phyloP scores from a whole-genome alignment of 1,140 invertebrate species.

The Pemphigus obesinymphae region DNA sequence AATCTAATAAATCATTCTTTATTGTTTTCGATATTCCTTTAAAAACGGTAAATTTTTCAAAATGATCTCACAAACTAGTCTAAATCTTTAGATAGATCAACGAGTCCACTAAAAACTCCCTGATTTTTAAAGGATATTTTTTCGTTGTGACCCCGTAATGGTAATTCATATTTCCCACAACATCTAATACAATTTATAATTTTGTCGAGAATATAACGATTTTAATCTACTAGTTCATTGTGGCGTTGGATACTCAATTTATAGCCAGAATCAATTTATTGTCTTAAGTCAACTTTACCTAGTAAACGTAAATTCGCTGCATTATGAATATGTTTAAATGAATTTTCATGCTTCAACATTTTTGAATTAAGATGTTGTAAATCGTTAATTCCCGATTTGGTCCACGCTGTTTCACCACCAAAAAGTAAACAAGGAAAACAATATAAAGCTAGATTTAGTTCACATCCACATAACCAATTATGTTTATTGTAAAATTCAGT shows the following conservation, averaged over 20 bases:
- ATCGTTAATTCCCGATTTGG: conserved; percentile 20
- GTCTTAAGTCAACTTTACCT: neutral
- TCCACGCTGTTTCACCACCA: no score
- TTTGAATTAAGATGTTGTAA: conserved; percentile 8
- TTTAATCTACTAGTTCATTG: neutral
- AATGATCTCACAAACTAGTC: conserved; percentile 47
- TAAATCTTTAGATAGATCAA: no score
- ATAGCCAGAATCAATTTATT: conserved; percentile 1
- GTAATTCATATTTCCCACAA: conserved; percentile 48
- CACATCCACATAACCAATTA: no score
- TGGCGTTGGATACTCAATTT: conserved; percentile 9
- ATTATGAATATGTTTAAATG: conserved; percentile 7
- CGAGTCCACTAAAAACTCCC: conserved; percentile 40
- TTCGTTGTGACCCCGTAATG: conserved; percentile 47
- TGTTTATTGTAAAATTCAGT: no score
- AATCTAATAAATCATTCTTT: no score
- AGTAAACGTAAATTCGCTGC: neutral
- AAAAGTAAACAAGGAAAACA: no score
- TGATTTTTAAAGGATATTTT: conserved; percentile 42
- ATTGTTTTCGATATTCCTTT: no score
- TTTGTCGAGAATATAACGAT: conserved; percentile 37
- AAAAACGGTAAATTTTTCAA: conserved; percentile 42
- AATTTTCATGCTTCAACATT: conserved; percentile 42
- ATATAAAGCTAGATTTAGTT: no score
- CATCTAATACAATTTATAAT: conserved; percentile 49